Conservation (phyloP, 2,797 vertebrate species). For the Crenichthys baileyi region DNA sequence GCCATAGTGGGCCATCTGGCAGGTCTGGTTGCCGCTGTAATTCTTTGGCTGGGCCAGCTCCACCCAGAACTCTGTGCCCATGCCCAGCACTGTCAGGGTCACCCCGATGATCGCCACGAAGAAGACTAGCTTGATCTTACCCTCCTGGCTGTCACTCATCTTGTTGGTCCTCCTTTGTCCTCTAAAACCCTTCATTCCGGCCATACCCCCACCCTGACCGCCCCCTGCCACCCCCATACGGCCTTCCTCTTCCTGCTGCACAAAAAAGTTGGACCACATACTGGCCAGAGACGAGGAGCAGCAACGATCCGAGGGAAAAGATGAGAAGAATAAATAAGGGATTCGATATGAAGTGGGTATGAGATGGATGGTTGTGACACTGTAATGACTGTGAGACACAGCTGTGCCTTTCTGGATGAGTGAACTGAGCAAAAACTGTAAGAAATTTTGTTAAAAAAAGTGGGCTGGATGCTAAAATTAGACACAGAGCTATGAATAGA, state of each 20-base stretch:
- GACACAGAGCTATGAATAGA: conserved; percentile 42
- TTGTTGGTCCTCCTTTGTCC: conserved; percentile 66
- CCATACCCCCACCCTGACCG: conserved; percentile 61
- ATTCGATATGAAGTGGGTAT: conserved; percentile 9
- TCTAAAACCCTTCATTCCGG: conserved; percentile 67
- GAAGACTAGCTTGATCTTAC: conserved; percentile 89
- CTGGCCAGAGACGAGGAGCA: conserved; percentile 11
- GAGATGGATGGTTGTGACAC: background rate
- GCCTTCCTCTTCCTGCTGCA: conserved; percentile 85
- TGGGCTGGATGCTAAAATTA: conserved; percentile 40
- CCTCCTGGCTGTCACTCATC: conserved; percentile 87
- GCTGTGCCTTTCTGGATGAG: conserved; percentile 28
- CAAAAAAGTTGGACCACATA: conserved; percentile 91
- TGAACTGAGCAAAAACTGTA: conserved; percentile 30
- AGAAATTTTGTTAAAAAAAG: conserved; percentile 26
- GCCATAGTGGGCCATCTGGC: conserved; percentile 88
- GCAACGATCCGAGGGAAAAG: conserved; percentile 12
- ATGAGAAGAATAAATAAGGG: conserved; percentile 11
- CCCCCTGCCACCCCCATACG: conserved; percentile 69
- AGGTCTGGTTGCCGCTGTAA: conserved; percentile 84
- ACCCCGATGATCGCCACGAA: conserved; percentile 86
- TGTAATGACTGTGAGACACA: conserved; percentile 14
- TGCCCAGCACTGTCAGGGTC: conserved; percentile 86
- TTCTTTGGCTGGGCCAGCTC: conserved; percentile 87
- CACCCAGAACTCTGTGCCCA: conserved; percentile 95